Evolutionary conservation across 1,140 invertebrate species (phyloP).

Genomic region (Zaprionus camerounensis): DNA sequence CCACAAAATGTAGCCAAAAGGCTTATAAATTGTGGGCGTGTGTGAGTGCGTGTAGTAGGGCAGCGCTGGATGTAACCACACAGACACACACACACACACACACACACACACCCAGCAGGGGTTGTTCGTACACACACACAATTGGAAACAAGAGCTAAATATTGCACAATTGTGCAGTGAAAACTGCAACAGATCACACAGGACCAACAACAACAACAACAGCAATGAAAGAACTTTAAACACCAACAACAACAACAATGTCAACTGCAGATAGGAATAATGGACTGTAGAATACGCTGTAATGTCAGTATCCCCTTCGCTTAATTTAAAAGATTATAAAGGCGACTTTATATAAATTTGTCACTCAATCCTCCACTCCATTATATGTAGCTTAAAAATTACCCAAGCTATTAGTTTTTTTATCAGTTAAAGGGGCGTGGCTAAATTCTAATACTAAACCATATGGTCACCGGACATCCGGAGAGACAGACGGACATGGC

Average conservation of each 20-base stretch:
- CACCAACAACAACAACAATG: slow-evolving; percentile 6
- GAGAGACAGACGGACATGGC: no score
- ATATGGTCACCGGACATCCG: no score
- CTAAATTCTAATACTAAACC: no score
- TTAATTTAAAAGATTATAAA: no score
- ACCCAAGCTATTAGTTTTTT: no score
- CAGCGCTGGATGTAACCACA: not conserved
- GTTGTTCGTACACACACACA: not conserved
- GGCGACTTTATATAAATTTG: no score
- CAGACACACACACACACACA: not conserved
- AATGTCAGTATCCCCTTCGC: no score
- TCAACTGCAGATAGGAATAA: slow-evolving; percentile 38
- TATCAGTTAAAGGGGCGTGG: no score
- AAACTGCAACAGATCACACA: slow-evolving; percentile 47
- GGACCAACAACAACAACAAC: slow-evolving; percentile 14
- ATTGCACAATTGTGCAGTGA: slow-evolving; percentile 58
- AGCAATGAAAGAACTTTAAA: slow-evolving; percentile 15
- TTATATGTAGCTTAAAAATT: no score
- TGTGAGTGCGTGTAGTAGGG: not conserved
- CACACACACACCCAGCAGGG: not conserved
- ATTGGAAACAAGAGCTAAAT: slow-evolving; percentile 58
- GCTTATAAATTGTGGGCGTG: slow-evolving; percentile 77
- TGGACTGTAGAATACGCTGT: no score
- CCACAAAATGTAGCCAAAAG: slow-evolving; percentile 79
- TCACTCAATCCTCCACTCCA: no score